Evolutionary conservation across 2,113 vertebrate genomes (phyloP).

Genomic region (Grus americana): DNA sequence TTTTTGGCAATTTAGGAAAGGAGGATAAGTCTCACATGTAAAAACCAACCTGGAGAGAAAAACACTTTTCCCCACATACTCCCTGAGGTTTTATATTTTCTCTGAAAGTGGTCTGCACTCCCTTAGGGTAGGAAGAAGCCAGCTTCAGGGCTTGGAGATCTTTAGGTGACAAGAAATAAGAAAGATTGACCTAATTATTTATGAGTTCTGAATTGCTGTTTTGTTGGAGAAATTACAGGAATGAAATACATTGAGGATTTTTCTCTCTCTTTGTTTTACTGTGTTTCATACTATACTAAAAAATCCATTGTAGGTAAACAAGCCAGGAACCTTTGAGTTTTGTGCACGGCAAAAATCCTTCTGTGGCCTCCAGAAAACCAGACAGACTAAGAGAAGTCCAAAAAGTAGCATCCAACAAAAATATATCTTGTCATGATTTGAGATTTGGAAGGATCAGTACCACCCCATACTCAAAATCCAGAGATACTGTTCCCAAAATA

Average conservation of each 20-base stretch:
- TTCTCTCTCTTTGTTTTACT: background rate
- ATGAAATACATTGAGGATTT: background rate
- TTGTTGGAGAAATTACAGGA: background rate
- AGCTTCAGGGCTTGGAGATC: background rate
- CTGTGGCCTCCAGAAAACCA: background rate
- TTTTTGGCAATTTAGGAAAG: background rate
- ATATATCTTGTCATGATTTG: background rate
- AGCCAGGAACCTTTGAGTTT: background rate
- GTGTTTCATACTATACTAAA: background rate
- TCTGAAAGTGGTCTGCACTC: background rate
- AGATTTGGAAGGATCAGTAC: background rate
- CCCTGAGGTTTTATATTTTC: background rate
- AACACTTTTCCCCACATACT: background rate
- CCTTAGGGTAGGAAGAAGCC: background rate
- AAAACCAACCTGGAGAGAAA: background rate
- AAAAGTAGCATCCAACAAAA: background rate
- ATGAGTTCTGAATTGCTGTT: background rate
- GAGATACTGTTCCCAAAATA: background rate
- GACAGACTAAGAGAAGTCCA: background rate
- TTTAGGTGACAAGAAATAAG: slow-evolving; percentile 27
- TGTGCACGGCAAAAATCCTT: background rate
- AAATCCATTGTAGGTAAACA: background rate
- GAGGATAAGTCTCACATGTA: background rate
- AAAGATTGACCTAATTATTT: background rate
- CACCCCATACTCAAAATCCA: background rate